Base-by-base conservation (phyloP, 2,888 invertebrate genomes). In the Crepidodera aurea region DNA sequence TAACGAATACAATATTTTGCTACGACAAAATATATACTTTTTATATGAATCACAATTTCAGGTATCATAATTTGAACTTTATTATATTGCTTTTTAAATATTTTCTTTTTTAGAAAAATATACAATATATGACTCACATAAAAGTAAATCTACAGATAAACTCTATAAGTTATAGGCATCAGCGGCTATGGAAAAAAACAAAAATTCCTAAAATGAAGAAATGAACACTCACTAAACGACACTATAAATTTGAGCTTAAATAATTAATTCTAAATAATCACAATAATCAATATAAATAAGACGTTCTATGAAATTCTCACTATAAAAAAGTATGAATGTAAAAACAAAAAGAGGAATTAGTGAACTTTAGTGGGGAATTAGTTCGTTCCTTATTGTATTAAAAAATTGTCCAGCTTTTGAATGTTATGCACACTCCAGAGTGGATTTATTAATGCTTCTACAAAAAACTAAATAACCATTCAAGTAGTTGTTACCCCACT, bases 251-350 rank as follows among this genome's bases (percentile, higher is more conserved):
- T 70, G 71, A 70, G 69, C 68, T 69, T 69, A 69, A 64, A 67
- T 67, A 65, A 67, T 65, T 61, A 68, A 51, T 51, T 54, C 66
- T 71, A 70, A 70, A 69, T 71, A 74, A 75, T 75, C 74, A 75
- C 75, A 75, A 73, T 72, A 58, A 42, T 50, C n/a, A 61, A 66
- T 68, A 73, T 71, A 73, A 71, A 73, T 72, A 65, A 66, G 22
- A 71, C 70, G 71, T 69, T 68, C 67, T 60, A 68, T 69, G 68
- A 69, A 64, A 65, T 65, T 75, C 72, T 75, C 75, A 75, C 74
- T 74, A 74, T 64, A 66, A 64, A 60, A 63, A 64, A 56, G 60
- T 56, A 64, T 59, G 60, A 67, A 55, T 51, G 63, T 57, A 58
- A 68, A 60, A 50, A 61, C 60, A 62, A 68, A 64, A 51, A 51